A percentile compares a stretch with the other conserved stretches of the same genome.
These are phyloP conservation scores for Cryptomyrus ogoouensis DNA, from an alignment of 2,113 vertebrate species.

Conservation along the genomic window DNA sequence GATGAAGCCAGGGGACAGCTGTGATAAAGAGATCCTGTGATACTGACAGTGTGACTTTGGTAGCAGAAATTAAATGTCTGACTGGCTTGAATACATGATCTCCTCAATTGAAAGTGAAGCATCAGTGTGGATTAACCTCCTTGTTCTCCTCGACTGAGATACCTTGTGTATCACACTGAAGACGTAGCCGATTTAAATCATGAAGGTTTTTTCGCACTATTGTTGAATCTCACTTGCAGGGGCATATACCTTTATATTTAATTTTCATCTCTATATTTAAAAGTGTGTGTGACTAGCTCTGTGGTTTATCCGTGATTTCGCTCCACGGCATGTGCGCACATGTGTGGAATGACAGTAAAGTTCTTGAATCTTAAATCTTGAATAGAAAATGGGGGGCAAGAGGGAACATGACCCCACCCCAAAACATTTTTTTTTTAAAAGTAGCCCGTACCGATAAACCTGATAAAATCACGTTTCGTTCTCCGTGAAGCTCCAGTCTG, in stretches of 20 bases:
- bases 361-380: background rate
- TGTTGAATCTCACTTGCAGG: background rate
- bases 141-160: background rate
- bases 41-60: background rate
- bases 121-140: background rate
- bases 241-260: no score
- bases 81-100: background rate
- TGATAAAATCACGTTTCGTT: no score
- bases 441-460: no score
- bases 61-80: background rate
- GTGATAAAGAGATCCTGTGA: background rate
- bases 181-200: background rate
- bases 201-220: background rate
- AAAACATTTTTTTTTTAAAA: no score
- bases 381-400: background rate
- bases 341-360: no score
- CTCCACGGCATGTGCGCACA: no score
- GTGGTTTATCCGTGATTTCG: no score
- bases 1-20: background rate
- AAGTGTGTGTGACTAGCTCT: no score
- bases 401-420: background rate
- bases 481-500: background rate
- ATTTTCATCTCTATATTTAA: no score
- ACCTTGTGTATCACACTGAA: background rate
- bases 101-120: background rate